A percentile compares a stretch with the other conserved stretches of the same genome.
Conservation (phyloP, 1,140 invertebrate species). For the Colletes latitarsis region DNA sequence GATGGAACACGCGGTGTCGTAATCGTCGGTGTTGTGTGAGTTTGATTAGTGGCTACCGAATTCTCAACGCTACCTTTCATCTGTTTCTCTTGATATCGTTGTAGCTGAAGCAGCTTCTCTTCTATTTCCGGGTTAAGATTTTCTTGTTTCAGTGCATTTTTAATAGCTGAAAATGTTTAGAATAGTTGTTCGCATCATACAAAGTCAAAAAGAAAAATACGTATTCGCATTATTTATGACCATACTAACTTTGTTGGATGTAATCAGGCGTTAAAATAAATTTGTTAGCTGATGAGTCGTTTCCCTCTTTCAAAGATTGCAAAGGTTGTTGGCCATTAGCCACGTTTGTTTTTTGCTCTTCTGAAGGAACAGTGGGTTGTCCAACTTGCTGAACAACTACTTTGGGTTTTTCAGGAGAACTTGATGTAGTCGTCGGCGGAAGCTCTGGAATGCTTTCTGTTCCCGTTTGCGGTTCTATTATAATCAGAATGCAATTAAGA, state of each 20-base stretch:
- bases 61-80: constrained; percentile 83
- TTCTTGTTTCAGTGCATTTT: constrained; percentile 91
- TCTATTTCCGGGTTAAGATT: constrained; percentile 96
- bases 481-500: constrained; percentile 10
- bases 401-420: constrained; percentile 74
- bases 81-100: constrained; percentile 92
- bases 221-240: constrained; percentile 12
- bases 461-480: constrained; percentile 45
- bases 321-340: constrained; percentile 79
- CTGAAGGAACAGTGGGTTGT: constrained; percentile 54
- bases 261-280: constrained; percentile 94
- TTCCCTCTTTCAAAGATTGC: constrained; percentile 74
- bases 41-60: constrained; percentile 69
- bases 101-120: constrained; percentile 93
- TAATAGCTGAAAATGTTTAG: constrained; percentile 85
- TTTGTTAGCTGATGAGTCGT: constrained; percentile 82
- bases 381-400: constrained; percentile 77
- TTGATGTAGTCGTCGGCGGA: constrained; percentile 46
- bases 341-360: constrained; percentile 74
- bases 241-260: constrained; percentile 90
- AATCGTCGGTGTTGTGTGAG: constrained; percentile 66
- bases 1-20: constrained; percentile 72
- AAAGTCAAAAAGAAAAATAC: constrained; percentile 8
- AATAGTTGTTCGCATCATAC: constrained; percentile 4
- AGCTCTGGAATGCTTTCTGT: constrained; percentile 60